Evolutionary conservation across 2,888 invertebrate species (phyloP).

Genomic region (Gymnosoma rotundatum): DNA sequence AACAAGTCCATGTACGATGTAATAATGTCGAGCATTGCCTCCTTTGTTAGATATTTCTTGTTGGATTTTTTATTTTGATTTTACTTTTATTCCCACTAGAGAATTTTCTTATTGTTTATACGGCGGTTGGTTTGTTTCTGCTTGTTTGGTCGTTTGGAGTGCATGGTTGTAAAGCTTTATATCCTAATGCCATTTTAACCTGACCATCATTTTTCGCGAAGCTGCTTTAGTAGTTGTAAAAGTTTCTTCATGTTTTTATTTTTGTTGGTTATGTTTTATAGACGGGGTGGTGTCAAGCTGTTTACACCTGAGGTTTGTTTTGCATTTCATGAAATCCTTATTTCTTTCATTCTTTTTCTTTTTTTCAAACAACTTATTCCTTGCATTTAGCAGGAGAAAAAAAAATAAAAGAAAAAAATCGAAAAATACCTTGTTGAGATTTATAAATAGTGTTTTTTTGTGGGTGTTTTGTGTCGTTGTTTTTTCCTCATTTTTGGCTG

Average conservation of each 20-base stretch:
- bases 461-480: slow-evolving; percentile 1
- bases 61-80: slow-evolving; percentile 13
- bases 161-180: slow-evolving; percentile 43
- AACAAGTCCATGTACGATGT: not conserved
- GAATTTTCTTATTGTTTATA: slow-evolving; percentile 60
- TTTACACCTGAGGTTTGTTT: slow-evolving; percentile 79
- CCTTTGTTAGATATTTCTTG: not conserved
- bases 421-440: slow-evolving; percentile 66
- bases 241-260: slow-evolving; percentile 60
- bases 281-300: slow-evolving; percentile 76
- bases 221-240: slow-evolving; percentile 49
- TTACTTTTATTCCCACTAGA: slow-evolving; percentile 44
- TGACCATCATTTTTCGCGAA: slow-evolving; percentile 69
- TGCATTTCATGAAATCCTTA: slow-evolving; percentile 71
- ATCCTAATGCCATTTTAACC: slow-evolving; percentile 65
- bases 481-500: slow-evolving; percentile 43
- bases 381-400: slow-evolving; percentile 25
- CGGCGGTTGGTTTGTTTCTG: slow-evolving; percentile 22
- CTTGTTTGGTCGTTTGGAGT: slow-evolving; percentile 24
- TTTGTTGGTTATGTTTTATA: slow-evolving; percentile 8
- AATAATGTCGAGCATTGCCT: not conserved
- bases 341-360: slow-evolving; percentile 41
- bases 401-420: slow-evolving; percentile 10
- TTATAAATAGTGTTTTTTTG: slow-evolving; percentile 48
- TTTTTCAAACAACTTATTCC: slow-evolving; percentile 22